Evolutionary conservation across 2,113 vertebrate genomes (phyloP), one percentile per base, ranked within the genome.

Genomic region (Labeo rohita): DNA sequence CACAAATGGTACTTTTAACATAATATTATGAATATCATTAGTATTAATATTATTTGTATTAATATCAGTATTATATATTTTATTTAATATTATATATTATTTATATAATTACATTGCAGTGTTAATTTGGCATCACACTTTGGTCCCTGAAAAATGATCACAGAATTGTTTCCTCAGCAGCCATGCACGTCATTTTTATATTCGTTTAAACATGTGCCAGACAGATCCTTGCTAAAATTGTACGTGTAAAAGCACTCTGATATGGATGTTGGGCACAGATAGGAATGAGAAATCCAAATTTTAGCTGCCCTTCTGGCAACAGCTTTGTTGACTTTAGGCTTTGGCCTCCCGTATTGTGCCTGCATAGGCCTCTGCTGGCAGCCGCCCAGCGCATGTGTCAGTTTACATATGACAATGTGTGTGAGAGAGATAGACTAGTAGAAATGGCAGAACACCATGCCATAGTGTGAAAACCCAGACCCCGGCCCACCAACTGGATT

Each of bases 401-500:
- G 77, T 54, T 11, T 52, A 50, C 75, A 28, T 80, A 43, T 63
- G 75, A 70, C 47, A 34, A 76, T 56, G n/a, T 61, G 45, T 54
- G 76, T 12, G 39, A 12, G 34, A 45, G 54, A 45, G 54, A 84
- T 52, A 73, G 13, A 16, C n/a, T 87, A 83, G 54, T 70, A 77
- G 45, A 23, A 54, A 76, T 43, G 34, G 88, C 28, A 89, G 85
- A 94, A 89, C 84, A 81, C 89, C 89, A 61, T 92, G 92, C 91
- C 89, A 84, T 80, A 87, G 90, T 91, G 90, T 92, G 88, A 93
- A 92, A 94, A 89, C 21, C 90, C 90, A 87, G 87, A 91, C 93
- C 92, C 89, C 87, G 89, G 89, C 89, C 89, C 89, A 91, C 87
- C 94, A 92, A 93, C 89, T 85, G 93, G 95, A 95, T 95, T 94